Evolutionary conservation across 2,888 invertebrate species (phyloP).

Genomic region (Brachycybe producta): DNA sequence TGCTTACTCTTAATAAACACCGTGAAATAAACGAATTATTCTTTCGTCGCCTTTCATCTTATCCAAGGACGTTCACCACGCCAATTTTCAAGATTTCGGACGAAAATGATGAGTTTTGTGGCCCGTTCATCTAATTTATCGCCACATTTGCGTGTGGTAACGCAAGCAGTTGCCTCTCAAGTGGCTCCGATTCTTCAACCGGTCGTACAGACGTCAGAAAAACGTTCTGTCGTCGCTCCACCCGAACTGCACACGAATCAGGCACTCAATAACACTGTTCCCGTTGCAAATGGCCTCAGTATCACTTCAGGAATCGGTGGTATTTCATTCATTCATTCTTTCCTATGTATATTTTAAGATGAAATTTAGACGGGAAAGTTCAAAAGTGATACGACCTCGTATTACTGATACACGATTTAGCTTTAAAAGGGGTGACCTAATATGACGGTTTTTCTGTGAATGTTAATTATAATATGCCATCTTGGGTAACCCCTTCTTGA

Average conservation of each 20-base stretch:
- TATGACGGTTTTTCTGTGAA: too few relatives aligned
- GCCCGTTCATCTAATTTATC: conserved; percentile 26
- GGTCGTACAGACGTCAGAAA: conserved; percentile 35
- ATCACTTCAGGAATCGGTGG: conserved; percentile 16
- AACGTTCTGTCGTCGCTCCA: conserved; percentile 30
- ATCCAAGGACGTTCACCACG: too few relatives aligned
- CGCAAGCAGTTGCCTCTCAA: conserved; percentile 52
- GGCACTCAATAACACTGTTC: conserved; percentile 45
- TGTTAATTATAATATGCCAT: too few relatives aligned
- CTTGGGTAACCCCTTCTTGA: too few relatives aligned
- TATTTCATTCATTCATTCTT: too few relatives aligned
- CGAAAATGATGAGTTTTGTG: conserved; percentile 27
- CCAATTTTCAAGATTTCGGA: background rate
- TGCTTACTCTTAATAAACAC: too few relatives aligned
- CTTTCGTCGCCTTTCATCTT: too few relatives aligned
- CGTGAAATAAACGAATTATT: too few relatives aligned
- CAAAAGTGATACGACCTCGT: too few relatives aligned
- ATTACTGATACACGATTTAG: too few relatives aligned
- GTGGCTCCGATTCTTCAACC: conserved; percentile 34
- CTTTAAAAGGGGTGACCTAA: too few relatives aligned
- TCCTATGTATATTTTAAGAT: background rate
- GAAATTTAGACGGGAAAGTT: too few relatives aligned
- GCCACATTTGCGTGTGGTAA: conserved; percentile 25
- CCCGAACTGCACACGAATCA: conserved; percentile 43
- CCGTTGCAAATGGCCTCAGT: conserved; percentile 26